phyloP scores from a whole-genome alignment of 2,888 invertebrate species.

The Hemaris fuciformis region DNA sequence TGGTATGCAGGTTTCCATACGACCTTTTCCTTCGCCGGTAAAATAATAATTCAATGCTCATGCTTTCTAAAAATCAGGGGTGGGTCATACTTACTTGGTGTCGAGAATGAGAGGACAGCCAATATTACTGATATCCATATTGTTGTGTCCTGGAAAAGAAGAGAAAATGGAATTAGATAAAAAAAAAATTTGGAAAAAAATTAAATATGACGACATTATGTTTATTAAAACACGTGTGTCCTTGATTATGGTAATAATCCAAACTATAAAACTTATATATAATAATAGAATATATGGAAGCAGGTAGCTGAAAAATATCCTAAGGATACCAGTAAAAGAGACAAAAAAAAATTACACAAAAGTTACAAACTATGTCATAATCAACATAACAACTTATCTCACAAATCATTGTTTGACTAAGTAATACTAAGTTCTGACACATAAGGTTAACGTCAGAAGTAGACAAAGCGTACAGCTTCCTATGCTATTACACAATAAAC shows the following conservation, averaged over 20 bases:
- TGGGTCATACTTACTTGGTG: slow-evolving; percentile 66
- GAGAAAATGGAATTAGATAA: slow-evolving; percentile 26
- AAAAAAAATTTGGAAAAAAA: neutral
- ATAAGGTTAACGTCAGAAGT: slow-evolving; percentile 19
- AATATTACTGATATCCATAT: slow-evolving; percentile 58
- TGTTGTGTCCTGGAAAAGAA: slow-evolving; percentile 63
- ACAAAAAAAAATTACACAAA: neutral
- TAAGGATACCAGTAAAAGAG: no score
- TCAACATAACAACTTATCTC: no score
- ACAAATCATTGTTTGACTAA: neutral
- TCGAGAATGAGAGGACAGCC: slow-evolving; percentile 60
- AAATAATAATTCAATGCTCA: no score
- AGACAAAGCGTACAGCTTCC: slow-evolving; percentile 31
- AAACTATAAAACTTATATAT: neutral
- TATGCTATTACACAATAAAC: slow-evolving; percentile 37
- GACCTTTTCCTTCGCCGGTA: no score
- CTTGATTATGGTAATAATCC: neutral
- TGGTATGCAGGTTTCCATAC: no score
- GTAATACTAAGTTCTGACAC: neutral
- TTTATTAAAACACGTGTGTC: neutral
- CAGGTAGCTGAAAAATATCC: no score
- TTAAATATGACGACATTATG: neutral
- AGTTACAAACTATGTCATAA: neutral
- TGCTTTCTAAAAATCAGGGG: no score
- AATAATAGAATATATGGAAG: no score